Evolutionary conservation across 2,888 invertebrate species (phyloP).

Genomic region (Liposcelis brunnea): DNA sequence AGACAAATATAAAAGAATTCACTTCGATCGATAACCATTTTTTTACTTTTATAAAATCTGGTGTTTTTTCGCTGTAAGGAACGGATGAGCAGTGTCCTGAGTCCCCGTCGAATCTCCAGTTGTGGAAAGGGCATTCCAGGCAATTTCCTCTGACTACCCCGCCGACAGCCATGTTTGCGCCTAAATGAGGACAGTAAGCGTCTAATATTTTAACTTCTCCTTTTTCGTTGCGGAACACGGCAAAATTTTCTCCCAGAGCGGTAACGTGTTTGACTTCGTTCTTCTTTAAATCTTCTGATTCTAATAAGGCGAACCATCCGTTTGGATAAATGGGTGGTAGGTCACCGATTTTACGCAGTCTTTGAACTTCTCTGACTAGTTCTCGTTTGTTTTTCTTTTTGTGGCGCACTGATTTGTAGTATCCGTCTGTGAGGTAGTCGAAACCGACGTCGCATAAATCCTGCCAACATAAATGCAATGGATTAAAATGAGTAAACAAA

Average conservation of each 20-base stretch:
- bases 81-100: conserved; percentile 55
- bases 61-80: conserved; percentile 50
- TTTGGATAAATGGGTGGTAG: conserved; percentile 76
- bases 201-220: conserved; percentile 52
- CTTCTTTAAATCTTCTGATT: conserved; percentile 40
- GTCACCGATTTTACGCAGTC: conserved; percentile 38
- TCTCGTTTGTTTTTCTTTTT: conserved; percentile 20
- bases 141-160: conserved; percentile 60
- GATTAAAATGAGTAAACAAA: too few species aligned
- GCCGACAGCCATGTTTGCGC: conserved; percentile 69
- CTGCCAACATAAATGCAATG: too few species aligned
- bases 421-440: conserved; percentile 12
- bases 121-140: conserved; percentile 78
- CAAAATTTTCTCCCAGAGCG: conserved; percentile 51
- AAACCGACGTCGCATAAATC: conserved; percentile 11
- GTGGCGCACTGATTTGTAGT: conserved; percentile 5
- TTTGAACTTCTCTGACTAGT: conserved; percentile 31
- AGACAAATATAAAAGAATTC: conserved; percentile 60
- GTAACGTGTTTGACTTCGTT: conserved; percentile 41
- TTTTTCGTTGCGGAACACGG: conserved; percentile 46
- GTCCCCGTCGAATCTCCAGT: conserved; percentile 62
- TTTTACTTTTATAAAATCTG: conserved; percentile 46
- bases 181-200: conserved; percentile 81
- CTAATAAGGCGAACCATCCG: conserved; percentile 70
- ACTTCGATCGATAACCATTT: conserved; percentile 51